Conservation (phyloP, 2,888 invertebrate genomes). For the Linnaemya tessellans region DNA sequence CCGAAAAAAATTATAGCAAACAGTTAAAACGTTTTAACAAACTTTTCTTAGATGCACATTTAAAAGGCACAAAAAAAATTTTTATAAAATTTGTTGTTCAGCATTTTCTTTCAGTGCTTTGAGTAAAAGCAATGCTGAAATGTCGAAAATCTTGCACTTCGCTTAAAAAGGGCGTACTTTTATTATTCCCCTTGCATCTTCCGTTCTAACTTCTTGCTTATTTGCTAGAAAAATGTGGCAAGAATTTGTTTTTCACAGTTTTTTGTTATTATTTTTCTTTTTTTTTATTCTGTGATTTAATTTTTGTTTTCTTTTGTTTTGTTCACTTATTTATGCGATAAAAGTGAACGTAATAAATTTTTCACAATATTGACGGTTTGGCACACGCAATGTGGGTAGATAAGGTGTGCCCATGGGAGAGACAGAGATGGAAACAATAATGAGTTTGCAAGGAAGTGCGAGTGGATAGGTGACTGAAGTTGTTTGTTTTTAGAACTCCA, state of each 20-base stretch:
- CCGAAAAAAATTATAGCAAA: not conserved
- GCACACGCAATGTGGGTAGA: constrained; percentile 64
- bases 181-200: not conserved
- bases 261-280: constrained; percentile 3
- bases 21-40: not conserved
- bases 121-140: constrained; percentile 36
- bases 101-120: constrained; percentile 22
- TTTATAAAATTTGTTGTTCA: not conserved
- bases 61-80: not conserved
- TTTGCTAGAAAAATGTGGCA: constrained; percentile 53
- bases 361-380: constrained; percentile 67
- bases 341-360: constrained; percentile 69
- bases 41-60: not conserved
- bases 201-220: not conserved
- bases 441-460: constrained; percentile 24
- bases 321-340: constrained; percentile 55
- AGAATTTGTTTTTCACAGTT: constrained; percentile 69
- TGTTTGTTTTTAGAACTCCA: constrained; percentile 37
- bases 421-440: not conserved
- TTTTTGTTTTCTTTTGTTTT: constrained; percentile 30
- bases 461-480: not conserved
- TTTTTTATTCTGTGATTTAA: not conserved
- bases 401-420: not conserved
- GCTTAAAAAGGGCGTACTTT: constrained; percentile 39
- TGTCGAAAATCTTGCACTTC: constrained; percentile 40